Conservation (phyloP, 2,888 invertebrate species). For the Lochmaea capreae region DNA sequence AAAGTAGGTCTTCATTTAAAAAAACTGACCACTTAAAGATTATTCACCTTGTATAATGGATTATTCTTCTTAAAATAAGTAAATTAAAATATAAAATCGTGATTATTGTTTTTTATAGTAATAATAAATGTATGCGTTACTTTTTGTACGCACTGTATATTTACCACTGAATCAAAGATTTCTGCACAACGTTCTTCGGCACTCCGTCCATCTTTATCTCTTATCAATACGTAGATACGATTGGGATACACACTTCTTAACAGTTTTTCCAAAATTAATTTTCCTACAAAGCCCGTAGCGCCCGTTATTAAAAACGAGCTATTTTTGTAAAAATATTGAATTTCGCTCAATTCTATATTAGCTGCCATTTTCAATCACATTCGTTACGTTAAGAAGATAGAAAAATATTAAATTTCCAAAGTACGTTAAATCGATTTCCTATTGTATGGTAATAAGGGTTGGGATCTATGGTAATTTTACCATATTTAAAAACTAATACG, state of each 20-base stretch:
- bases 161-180: slow-evolving; percentile 49
- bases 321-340: slow-evolving; percentile 49
- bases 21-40: no score
- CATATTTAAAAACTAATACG: background rate
- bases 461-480: slow-evolving; percentile 21
- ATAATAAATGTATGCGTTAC: no score
- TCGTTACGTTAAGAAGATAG: background rate
- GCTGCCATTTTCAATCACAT: slow-evolving; percentile 27
- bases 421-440: background rate
- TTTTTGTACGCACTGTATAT: slow-evolving; percentile 9
- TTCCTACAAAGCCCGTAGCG: slow-evolving; percentile 52
- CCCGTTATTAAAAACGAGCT: slow-evolving; percentile 51
- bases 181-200: slow-evolving; percentile 44
- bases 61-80: no score
- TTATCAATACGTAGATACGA: slow-evolving; percentile 55
- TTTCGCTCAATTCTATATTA: slow-evolving; percentile 41
- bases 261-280: slow-evolving; percentile 54
- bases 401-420: background rate
- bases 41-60: no score
- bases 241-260: slow-evolving; percentile 54
- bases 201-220: slow-evolving; percentile 54
- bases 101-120: no score
- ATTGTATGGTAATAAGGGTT: slow-evolving; percentile 33
- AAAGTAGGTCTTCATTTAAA: no score
- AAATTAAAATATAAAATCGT: no score